Evolutionary conservation across 2,888 invertebrate species (phyloP), one percentile per base, ranked within the genome.

Genomic region (Dicycla oo): DNA sequence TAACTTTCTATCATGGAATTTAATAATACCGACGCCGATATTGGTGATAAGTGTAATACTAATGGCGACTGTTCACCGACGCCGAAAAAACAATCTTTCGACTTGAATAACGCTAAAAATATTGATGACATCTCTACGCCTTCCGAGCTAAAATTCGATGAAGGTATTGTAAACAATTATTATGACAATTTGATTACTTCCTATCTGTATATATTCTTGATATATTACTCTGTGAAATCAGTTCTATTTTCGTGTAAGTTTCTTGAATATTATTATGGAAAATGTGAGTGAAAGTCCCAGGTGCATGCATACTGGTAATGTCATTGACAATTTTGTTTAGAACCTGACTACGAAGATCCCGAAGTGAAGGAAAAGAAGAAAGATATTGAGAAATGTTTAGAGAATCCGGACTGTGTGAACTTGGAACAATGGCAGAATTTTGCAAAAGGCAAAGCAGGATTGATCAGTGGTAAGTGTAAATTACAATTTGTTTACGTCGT

Each of bases 121-220:
- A 96, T 96, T 89, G 96, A 96, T 92, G 96, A 96, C 93, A 96
- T 96, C 88, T 94, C 95, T 91, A 94, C 96, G 91, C 97, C 97
- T 89, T 96, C 96, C 53, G 97, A 97, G 93, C 93, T 97, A 85
- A 97, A 97, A 93, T 97, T 97, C 91, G 97, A 97, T 92, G 96
- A 97, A 96, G 97, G 97, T 97, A 97, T 91, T 92, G 92, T 94
- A 94, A 93, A 94, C 93, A 94, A 86, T 84, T 83, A 79, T 58
- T 81, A 30, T 23, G 60, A 81, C 78, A 76, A 85, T 87, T 87
- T 87, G 61, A 88, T 87, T 81, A 87, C 85, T 88, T 87, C 78
- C 84, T 86, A 43, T 65, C 78, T 81, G 54, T 69, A 69, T 69
- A 69, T 69, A 77, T 84, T 79, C 60, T 65, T 75, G 43, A 57